Evolutionary conservation across 2,113 vertebrate species (phyloP), one percentile per base, ranked within the genome.

Genomic region (Gallinago undulata): DNA sequence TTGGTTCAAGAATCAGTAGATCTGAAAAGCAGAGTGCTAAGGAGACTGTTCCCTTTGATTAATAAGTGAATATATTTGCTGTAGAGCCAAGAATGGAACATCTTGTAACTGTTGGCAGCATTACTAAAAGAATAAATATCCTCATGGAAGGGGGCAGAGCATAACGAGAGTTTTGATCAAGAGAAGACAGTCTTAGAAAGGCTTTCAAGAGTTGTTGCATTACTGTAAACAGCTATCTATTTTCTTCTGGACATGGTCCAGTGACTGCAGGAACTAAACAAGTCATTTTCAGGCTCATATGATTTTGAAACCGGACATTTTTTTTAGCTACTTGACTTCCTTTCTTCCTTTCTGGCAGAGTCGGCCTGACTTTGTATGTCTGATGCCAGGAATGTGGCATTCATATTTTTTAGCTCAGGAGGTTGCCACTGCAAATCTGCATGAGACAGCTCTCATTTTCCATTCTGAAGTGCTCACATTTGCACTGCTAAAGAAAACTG

Each of bases 31-130:
- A 77, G 74, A 83, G 56, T 62, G 74, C 74, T 92, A 85, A 92
- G 69, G 57, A 96, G 74, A 87, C 57, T 87, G 74, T 78, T 94
- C 47, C 78, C 62, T 96, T 96, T 95, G 94, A 96, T 96, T 95
- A 96, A 91, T 96, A 97, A 95, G 70, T 94, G 91, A 96, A 77
- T 96, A 70, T 94, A 94, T 92, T 90, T 96, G 77, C 70, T 79
- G 45, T 74, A 70, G 55, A 94, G 89, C 91, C 81, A 97, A 95
- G 87, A 94, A 96, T 94, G 93, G 77, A 96, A 95, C 93, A 95
- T 95, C 87, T 94, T 95, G 91, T 96, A 95, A 89, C 81, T 94
- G 67, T 80, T 96, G 96, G 91, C 94, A 96, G 57, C 9, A 0
- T 85, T 82, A 82, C 80, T 94, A 47, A 80, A 96, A 93, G 74